Evolutionary conservation across 2,113 vertebrate genomes (phyloP).

Genomic region (Tragelaphus scriptus): DNA sequence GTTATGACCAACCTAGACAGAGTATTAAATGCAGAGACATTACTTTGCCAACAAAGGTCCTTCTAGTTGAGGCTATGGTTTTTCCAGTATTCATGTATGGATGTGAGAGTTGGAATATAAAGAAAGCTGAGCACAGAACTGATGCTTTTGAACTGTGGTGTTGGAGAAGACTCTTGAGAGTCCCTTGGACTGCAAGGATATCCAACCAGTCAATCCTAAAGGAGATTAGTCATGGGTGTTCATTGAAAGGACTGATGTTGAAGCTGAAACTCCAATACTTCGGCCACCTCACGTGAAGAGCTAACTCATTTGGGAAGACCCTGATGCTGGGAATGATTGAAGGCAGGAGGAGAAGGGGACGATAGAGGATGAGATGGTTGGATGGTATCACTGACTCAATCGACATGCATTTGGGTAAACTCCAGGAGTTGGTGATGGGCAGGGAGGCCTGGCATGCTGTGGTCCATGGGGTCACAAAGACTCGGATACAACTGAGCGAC

Average conservation of each 20-base stretch:
- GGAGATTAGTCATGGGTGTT: background rate
- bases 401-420: background rate
- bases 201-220: background rate
- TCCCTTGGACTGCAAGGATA: background rate
- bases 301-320: background rate
- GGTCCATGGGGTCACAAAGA: background rate
- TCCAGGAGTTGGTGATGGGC: background rate
- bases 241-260: background rate
- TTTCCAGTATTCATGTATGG: background rate
- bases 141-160: background rate
- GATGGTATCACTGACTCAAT: background rate
- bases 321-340: background rate
- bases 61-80: background rate
- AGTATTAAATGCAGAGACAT: background rate
- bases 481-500: background rate
- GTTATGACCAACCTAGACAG: background rate
- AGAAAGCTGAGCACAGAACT: background rate
- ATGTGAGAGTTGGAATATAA: background rate
- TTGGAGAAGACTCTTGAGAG: background rate
- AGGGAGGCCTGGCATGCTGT: background rate
- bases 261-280: background rate
- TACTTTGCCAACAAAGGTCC: background rate
- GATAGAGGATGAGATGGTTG: background rate
- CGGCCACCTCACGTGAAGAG: background rate
- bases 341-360: background rate